Conservation (phyloP, 2,888 invertebrate species). For the Eupelmus urozonus region DNA sequence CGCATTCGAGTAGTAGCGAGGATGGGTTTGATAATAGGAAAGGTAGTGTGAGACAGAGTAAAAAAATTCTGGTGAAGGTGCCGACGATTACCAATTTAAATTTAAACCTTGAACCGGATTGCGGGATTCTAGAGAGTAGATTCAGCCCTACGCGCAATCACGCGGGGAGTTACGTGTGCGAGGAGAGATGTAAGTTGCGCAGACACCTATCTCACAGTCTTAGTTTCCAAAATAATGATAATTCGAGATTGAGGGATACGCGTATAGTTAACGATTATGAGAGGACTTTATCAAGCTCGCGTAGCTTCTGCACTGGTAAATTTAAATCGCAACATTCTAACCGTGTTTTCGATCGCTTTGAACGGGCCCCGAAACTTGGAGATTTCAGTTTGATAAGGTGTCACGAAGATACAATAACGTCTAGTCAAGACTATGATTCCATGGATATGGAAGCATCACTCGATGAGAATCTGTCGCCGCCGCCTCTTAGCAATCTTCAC, state of each 20-base stretch:
- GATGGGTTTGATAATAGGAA: constrained; percentile 22
- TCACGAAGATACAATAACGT: constrained; percentile 59
- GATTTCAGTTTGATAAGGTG: constrained; percentile 63
- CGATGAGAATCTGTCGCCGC: constrained; percentile 64
- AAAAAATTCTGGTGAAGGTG: constrained; percentile 61
- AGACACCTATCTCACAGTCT: constrained; percentile 65
- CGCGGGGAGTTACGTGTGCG: constrained; percentile 64
- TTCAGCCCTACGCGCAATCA: constrained; percentile 57
- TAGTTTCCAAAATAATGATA: constrained; percentile 64
- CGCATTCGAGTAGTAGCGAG: neutral
- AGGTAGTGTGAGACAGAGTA: constrained; percentile 46
- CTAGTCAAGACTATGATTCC: constrained; percentile 53
- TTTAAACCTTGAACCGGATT: constrained; percentile 22
- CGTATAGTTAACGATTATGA: neutral
- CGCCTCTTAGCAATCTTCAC: constrained; percentile 72
- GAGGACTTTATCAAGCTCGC: constrained; percentile 43
- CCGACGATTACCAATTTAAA: constrained; percentile 58
- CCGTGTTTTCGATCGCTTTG: neutral
- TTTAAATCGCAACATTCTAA: constrained; percentile 16
- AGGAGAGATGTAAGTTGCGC: constrained; percentile 60
- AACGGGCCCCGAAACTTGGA: constrained; percentile 62
- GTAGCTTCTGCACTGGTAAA: constrained; percentile 63
- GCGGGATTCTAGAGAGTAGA: constrained; percentile 62
- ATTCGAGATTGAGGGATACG: neutral
- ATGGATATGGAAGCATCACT: constrained; percentile 33